phyloP scores from a whole-genome alignment of 2,113 vertebrate species.

The Pelecanus crispus region DNA sequence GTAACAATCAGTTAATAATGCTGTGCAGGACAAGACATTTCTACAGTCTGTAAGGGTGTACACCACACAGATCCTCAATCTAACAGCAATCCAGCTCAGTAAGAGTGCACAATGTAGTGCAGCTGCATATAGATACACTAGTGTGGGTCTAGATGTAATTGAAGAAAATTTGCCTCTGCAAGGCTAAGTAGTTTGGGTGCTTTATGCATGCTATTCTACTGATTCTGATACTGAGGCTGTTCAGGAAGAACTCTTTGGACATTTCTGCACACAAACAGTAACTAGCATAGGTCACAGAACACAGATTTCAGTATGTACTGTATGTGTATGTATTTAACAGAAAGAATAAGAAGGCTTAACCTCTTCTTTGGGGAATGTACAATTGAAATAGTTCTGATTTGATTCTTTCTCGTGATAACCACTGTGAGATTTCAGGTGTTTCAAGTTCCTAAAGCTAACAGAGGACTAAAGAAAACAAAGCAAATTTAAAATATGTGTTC shows the following conservation, averaged over 20 bases:
- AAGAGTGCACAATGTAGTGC: not conserved
- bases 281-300: not conserved
- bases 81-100: not conserved
- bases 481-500: not conserved
- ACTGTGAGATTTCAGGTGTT: constrained; percentile 12
- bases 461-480: not conserved
- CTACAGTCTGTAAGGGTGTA: not conserved
- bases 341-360: not conserved
- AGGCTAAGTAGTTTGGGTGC: not conserved
- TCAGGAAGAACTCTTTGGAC: not conserved
- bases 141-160: not conserved
- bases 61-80: not conserved
- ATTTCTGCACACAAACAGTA: not conserved
- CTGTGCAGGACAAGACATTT: not conserved
- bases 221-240: not conserved
- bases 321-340: not conserved
- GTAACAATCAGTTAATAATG: not conserved
- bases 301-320: not conserved
- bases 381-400: not conserved
- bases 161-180: not conserved
- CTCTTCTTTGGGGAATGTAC: not conserved
- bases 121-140: not conserved
- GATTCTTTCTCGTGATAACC: not conserved
- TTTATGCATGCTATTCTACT: not conserved
- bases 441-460: not conserved